A percentile compares a stretch with the other conserved stretches of the same genome.
Conservation (phyloP, 2,888 invertebrate genomes). For the Euproctis similis region DNA sequence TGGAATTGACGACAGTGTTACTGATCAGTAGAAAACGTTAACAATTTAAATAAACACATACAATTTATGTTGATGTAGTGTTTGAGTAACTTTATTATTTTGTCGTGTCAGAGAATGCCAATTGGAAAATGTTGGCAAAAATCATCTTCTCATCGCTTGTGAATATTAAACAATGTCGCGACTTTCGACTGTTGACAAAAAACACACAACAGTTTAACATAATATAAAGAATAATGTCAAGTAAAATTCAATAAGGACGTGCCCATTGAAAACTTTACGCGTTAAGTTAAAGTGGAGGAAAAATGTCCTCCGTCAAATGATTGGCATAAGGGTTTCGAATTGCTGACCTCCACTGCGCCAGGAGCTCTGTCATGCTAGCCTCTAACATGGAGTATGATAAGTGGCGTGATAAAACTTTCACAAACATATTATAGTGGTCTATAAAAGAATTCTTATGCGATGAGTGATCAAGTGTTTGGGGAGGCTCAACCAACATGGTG, state of each 20-base stretch:
- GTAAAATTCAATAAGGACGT: no score
- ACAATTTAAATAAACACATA: slow-evolving; percentile 58
- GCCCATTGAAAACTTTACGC: no score
- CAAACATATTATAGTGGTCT: slow-evolving; percentile 48
- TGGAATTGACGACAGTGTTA: slow-evolving; percentile 56
- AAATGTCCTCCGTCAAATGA: no score
- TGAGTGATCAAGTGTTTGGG: slow-evolving; percentile 54
- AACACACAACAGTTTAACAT: no score
- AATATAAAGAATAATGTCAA: no score
- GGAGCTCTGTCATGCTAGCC: no score
- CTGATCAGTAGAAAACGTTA: slow-evolving; percentile 66
- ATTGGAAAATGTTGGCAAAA: slow-evolving; percentile 21
- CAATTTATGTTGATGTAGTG: slow-evolving; percentile 44
- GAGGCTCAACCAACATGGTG: slow-evolving; percentile 53
- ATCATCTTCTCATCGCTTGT: slow-evolving; percentile 8
- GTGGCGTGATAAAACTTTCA: slow-evolving; percentile 53
- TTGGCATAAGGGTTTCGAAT: no score
- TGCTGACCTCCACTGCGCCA: no score
- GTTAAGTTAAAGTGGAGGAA: no score
- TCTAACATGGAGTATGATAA: no score
- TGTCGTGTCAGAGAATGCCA: slow-evolving; percentile 32
- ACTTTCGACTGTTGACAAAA: no score
- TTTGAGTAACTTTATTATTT: slow-evolving; percentile 33
- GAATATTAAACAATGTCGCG: background rate
- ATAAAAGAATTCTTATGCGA: slow-evolving; percentile 56